Percentiles rank a stretch among this genome's conserved stretches.
Conservation (phyloP, 2,113 vertebrate genomes). For the Mormyrus lacerda region DNA sequence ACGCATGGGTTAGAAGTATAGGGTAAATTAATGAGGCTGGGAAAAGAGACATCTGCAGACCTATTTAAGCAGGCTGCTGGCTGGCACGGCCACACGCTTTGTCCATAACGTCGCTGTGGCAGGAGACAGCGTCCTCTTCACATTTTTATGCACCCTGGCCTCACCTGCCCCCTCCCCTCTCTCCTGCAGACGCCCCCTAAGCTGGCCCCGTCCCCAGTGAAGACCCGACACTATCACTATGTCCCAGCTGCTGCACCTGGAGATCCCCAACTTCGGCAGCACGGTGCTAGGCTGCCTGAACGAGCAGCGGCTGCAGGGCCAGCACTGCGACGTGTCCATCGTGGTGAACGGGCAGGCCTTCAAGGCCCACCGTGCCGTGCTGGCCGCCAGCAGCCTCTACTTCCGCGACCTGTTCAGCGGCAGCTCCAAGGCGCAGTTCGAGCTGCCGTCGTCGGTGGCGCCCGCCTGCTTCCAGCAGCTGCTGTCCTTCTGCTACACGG, state of each 20-base stretch:
- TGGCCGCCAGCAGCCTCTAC: conserved; percentile 96
- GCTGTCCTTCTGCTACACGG: conserved; percentile 95
- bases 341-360: conserved; percentile 96
- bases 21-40: not conserved
- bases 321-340: conserved; percentile 97
- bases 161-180: conserved; percentile 8
- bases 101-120: not conserved
- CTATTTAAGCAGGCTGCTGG: not conserved
- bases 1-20: not conserved
- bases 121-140: not conserved
- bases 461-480: conserved; percentile 97
- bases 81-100: not conserved
- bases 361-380: conserved; percentile 89
- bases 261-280: conserved; percentile 97
- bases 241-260: conserved; percentile 96
- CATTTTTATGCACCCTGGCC: not conserved
- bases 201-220: conserved; percentile 46
- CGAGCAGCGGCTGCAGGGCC: conserved; percentile 89
- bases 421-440: conserved; percentile 89
- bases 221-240: conserved; percentile 67
- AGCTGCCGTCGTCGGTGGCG: conserved; percentile 89
- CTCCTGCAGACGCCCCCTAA: conserved; percentile 64
- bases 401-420: conserved; percentile 94
- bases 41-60: not conserved
- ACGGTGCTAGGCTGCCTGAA: conserved; percentile 92